These are phyloP conservation scores for Imbricaverruca yamaguchii DNA, from an alignment of 2,888 invertebrate species.

Conservation along the genomic window DNA sequence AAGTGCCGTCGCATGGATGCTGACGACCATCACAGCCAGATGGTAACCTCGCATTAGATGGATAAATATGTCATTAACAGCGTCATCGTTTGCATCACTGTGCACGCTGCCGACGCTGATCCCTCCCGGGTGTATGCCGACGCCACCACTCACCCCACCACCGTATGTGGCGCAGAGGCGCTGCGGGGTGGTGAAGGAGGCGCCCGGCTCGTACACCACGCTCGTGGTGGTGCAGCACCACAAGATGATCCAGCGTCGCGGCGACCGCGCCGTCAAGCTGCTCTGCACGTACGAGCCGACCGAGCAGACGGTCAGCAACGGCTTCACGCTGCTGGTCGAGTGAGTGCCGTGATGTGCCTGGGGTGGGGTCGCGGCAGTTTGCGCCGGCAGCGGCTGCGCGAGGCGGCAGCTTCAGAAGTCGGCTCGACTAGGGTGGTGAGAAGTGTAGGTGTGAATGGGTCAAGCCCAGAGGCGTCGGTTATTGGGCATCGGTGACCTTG, in stretches of 20 bases:
- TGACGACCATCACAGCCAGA: too few relatives aligned
- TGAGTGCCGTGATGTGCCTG: neutral
- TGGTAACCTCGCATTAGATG: too few relatives aligned
- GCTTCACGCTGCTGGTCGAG: constrained; percentile 29
- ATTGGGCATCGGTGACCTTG: too few relatives aligned
- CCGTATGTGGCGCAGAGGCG: neutral
- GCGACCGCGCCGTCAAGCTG: constrained; percentile 70
- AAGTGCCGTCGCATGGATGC: neutral
- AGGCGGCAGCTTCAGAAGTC: too few relatives aligned
- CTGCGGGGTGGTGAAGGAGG: constrained; percentile 33
- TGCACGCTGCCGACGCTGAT: constrained; percentile 27
- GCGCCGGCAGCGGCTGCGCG: too few relatives aligned
- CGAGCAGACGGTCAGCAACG: constrained; percentile 29
- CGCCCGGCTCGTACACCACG: constrained; percentile 34
- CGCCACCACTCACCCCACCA: constrained; percentile 24
- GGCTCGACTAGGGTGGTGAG: too few relatives aligned
- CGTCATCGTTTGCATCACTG: too few relatives aligned
- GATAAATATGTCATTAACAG: too few relatives aligned
- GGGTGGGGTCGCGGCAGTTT: too few relatives aligned
- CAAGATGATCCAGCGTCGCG: constrained; percentile 74
- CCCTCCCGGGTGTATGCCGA: constrained; percentile 32
- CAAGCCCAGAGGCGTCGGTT: too few relatives aligned
- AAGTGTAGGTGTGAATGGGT: too few relatives aligned
- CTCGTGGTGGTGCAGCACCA: constrained; percentile 75
- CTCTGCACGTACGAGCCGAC: constrained; percentile 37